Base-by-base conservation (phyloP, 2,888 invertebrate genomes). In the Villa cingulata region DNA sequence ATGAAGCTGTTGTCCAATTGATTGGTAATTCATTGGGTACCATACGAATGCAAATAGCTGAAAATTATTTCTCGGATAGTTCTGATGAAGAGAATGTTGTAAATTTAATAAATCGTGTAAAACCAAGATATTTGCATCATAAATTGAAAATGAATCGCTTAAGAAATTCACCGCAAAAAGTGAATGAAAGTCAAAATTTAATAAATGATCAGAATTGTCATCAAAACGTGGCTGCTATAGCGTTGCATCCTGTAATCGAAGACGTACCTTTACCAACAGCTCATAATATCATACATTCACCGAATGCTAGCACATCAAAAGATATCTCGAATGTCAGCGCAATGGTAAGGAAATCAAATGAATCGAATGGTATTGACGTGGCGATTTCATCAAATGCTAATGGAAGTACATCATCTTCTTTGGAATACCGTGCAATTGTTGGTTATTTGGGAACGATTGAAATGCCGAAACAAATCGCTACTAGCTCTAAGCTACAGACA, bases 381-480 rank as follows among this genome's bases (percentile, higher is more conserved):
- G 12, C 4, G 4, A 3, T 32, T 12, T 32, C 29, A 4, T 32
- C 12, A 9, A 5, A 12, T 32, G n/a, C 23, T 19, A 6, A 29
- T 23, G 48, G 56, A 3, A 45, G 47, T 38, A 50, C 49, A n/a
- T 36, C n/a, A 1, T 68, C 73, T 63, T 72, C 80, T 0, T 74
- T 86, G 10, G 86, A 86, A 52, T 86, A 84, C 60, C 80, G 86
- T 56, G 87, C 86, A 0, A 80, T 96, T 3, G 90, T 96, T 1
- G 94, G 94, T 2, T 96, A 96, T 67, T 74, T 96, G 42, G 95
- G 95, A 19, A 94, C 95, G 2, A 91, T 96, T 53, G 95, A 95
- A 70, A 92, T 95, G 74, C 94, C 95, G 0, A 83, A 84, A 64
- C 83, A 87, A 55, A 73, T 86, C 39, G 74, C 83, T 45, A 78